phyloP scores from a whole-genome alignment of 1,140 invertebrate genomes.

The Mya arenaria region DNA sequence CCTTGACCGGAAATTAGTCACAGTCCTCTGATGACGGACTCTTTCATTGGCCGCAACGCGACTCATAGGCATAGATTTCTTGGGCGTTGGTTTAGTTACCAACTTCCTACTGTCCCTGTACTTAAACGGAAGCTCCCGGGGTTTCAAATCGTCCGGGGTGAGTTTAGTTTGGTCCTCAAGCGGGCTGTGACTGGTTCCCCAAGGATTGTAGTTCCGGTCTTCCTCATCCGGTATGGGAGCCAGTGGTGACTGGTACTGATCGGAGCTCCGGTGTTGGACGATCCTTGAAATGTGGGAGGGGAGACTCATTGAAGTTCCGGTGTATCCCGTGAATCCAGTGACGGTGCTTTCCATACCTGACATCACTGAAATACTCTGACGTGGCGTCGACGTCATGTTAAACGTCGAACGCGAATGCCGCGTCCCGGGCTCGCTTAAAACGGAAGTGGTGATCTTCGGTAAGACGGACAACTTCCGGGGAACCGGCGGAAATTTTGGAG shows the following conservation, averaged over 20 bases:
- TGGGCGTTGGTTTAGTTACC: conserved; percentile 30
- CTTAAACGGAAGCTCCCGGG: conserved; percentile 45
- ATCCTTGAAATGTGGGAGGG: conserved; percentile 43
- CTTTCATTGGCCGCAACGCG: conserved; percentile 29
- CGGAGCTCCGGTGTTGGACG: conserved; percentile 30
- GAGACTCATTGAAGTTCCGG: conserved; percentile 13
- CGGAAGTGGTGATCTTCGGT: conserved; percentile 46
- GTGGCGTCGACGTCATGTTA: conserved; percentile 53
- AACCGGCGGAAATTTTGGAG: conserved; percentile 31
- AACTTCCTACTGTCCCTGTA: conserved; percentile 43
- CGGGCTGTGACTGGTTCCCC: conserved; percentile 48
- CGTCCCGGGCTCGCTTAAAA: conserved; percentile 47
- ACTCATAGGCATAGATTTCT: conserved; percentile 50
- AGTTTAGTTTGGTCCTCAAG: conserved; percentile 39
- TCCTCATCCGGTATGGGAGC: neutral
- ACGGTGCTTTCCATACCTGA: conserved; percentile 30
- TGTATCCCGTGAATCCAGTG: neutral
- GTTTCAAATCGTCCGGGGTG: conserved; percentile 38
- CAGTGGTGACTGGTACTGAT: conserved; percentile 7
- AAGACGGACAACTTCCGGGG: conserved; percentile 33
- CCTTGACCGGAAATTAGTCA: conserved; percentile 54
- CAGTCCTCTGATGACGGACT: conserved; percentile 46
- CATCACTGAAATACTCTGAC: conserved; percentile 52
- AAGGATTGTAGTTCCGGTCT: conserved; percentile 45
- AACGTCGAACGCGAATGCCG: neutral